Evolutionary conservation across 2,113 vertebrate species (phyloP).

Genomic region (Hepsetus odoe): DNA sequence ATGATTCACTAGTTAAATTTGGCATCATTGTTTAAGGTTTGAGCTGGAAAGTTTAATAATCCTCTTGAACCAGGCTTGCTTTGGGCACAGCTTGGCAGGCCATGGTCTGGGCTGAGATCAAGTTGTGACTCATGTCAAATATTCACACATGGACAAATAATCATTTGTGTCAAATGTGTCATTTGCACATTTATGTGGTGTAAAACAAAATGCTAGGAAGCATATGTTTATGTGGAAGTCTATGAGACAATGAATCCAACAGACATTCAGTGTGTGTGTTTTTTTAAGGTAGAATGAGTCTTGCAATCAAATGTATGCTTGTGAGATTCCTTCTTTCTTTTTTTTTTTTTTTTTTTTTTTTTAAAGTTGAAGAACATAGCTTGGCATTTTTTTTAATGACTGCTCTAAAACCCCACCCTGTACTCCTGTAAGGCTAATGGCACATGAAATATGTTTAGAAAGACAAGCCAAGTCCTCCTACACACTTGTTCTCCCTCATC

Average conservation of each 20-base stretch:
- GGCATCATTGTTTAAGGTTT: conserved; percentile 4
- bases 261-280: not conserved
- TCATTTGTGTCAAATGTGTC: too few relatives aligned
- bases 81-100: conserved; percentile 9
- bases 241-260: not conserved
- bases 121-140: not conserved
- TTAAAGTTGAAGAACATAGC: not conserved
- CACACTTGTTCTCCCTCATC: conserved; percentile 8
- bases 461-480: conserved; percentile 8
- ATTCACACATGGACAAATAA: not conserved
- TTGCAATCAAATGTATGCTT: not conserved
- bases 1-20: conserved; percentile 43
- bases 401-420: not conserved
- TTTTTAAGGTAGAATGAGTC: not conserved
- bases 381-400: too few relatives aligned
- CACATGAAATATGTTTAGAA: conserved; percentile 37
- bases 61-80: conserved; percentile 33
- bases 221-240: not conserved
- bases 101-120: not conserved
- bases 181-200: too few relatives aligned
- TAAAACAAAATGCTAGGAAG: not conserved
- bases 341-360: not conserved
- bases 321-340: too few relatives aligned
- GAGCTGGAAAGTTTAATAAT: conserved; percentile 38
- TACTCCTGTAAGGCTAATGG: conserved; percentile 25